phyloP scores from a whole-genome alignment of 1,140 invertebrate genomes.

The Heliconius congener region DNA sequence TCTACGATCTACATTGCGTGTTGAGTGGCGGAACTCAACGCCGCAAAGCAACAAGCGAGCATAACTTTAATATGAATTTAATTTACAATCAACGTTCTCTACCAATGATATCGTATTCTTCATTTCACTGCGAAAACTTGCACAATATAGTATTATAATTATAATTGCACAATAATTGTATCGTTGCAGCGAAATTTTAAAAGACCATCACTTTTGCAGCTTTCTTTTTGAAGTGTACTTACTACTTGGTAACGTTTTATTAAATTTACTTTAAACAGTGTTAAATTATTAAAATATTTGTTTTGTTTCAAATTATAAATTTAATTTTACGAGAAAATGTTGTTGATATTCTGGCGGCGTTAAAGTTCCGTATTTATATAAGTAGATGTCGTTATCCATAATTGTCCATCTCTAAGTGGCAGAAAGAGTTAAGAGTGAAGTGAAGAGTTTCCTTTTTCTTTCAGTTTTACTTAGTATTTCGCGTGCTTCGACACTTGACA shows the following conservation, averaged over 20 bases:
- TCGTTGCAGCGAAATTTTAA: neutral
- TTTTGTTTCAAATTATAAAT: neutral
- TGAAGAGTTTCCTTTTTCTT: too few species aligned
- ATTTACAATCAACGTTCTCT: neutral
- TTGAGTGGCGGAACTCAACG: too few species aligned
- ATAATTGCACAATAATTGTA: neutral
- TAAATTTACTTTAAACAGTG: slow-evolving; percentile 6
- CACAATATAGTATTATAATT: neutral
- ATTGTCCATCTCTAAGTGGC: too few species aligned
- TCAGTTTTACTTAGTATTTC: too few species aligned
- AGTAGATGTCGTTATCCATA: too few species aligned
- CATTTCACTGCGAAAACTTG: neutral
- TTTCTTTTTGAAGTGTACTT: neutral
- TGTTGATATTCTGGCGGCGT: neutral
- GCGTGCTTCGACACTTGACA: rapidly evolving
- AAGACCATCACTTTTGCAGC: slow-evolving; percentile 7
- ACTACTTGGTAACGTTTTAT: neutral
- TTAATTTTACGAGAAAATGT: neutral
- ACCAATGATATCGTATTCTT: neutral
- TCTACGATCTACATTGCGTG: too few species aligned
- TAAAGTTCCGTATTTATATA: neutral
- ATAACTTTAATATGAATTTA: neutral
- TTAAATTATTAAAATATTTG: slow-evolving; percentile 2
- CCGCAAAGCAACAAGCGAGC: too few species aligned
- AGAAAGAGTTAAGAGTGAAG: too few species aligned